Evolutionary conservation across 2,888 invertebrate genomes (phyloP), one percentile per base, ranked within the genome.

Genomic region (Andrena hattorfiana): DNA sequence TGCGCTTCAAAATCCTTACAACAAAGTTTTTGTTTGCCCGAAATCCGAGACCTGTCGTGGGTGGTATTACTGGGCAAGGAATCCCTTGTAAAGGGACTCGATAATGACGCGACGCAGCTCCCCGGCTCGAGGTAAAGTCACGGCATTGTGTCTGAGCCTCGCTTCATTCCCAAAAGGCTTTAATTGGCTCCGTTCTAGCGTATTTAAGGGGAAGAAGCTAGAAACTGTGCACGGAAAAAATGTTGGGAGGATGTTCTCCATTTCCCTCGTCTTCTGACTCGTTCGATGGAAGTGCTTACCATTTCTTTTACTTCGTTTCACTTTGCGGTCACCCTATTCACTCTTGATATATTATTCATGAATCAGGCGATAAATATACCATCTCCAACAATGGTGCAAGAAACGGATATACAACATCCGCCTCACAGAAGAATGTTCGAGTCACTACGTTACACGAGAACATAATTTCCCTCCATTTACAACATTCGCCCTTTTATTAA

Each of bases 1-100:
- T 76, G 81, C 73, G 69, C 86, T 68, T 75, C 77, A 74, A 77
- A 87, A 82, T 85, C 74, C 62, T 72, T 66, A 79, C 83, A 78
- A 78, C 81, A 63, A 85, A 84, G 77, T 87, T 85, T 88, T 77
- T 84, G 80, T 88, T 88, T 85, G 80, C 81, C 72, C 62, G 81
- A 81, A 82, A 84, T 76, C 63, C 75, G 67, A 76, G 77, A 83
- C 32, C 67, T 70, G 80, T 2, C 71, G 23, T 13, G 49, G 70
- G 10, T 42, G 68, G 35, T 70, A 73, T 71, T 69, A 26, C 66
- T 23, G 32, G 59, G 75, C 66, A 81, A 82, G 79, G 81, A 74
- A 77, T 81, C 75, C 63, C 74, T 66, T 76, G 75, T 60, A 80
- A 79, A 78, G 66, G 72, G 82, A 82, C 72, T 79, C 78, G 72